phyloP scores from a whole-genome alignment of 2,888 invertebrate genomes.

The Rhagonycha lutea region DNA sequence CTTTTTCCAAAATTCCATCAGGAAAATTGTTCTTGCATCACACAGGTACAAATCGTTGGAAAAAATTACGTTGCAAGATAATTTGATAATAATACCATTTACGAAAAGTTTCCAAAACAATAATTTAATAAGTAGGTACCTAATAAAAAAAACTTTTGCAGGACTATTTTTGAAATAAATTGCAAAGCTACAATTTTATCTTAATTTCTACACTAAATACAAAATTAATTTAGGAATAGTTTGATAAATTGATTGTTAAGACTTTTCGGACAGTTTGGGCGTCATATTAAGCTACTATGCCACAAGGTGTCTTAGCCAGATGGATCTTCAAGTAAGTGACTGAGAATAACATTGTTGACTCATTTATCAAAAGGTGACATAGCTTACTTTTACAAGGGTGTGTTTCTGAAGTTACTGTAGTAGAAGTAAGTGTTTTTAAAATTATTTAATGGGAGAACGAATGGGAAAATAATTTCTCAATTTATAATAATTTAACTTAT shows the following conservation, averaged over 20 bases:
- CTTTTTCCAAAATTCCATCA: neutral
- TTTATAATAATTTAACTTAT: neutral
- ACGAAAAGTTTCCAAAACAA: neutral
- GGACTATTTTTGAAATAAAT: neutral
- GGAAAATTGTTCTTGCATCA: too few relatives aligned
- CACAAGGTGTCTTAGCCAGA: slow-evolving; percentile 2
- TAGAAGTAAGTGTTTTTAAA: neutral
- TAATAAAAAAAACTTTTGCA: neutral
- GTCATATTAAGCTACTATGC: neutral
- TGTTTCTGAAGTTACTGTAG: neutral
- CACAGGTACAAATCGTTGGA: neutral
- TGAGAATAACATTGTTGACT: neutral
- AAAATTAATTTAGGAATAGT: neutral
- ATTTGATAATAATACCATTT: too few relatives aligned
- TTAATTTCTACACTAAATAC: neutral
- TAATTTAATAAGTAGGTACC: neutral
- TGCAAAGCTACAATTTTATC: neutral
- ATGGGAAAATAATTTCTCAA: too few relatives aligned
- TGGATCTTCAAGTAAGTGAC: slow-evolving; percentile 3
- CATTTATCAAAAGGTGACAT: slow-evolving; percentile 1
- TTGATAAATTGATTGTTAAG: slow-evolving; percentile 3
- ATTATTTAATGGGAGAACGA: neutral
- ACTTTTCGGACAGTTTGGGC: neutral
- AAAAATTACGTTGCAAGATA: too few relatives aligned
- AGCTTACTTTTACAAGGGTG: neutral